Evolutionary conservation across 1,140 invertebrate genomes (phyloP), one percentile per base, ranked within the genome.

Genomic region (Ylistrum balloti): DNA sequence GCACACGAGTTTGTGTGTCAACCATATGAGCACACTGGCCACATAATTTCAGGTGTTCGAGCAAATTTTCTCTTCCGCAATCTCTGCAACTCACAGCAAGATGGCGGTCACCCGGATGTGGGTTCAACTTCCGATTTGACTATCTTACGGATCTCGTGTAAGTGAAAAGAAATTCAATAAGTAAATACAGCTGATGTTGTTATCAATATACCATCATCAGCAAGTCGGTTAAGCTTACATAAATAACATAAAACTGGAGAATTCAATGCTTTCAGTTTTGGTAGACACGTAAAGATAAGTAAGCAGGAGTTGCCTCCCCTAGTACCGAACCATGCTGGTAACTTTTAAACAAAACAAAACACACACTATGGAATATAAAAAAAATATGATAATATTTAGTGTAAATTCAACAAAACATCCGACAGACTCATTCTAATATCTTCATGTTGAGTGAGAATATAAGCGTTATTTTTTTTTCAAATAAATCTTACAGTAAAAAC

Each of bases 21-120:
- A 86, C 33, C 41, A 15, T 89, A 28, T 7, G 85, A 45, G 41
- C 28, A 41, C 35, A 41, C n/a, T 32, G 33, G 28, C 11, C 85
- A 34, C 33, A 38, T 89, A 20, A 86, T 85, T 32, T 41, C 33
- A 86, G 20, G 9, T 86, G 85, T 86, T 45, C n/a, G 17, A 41
- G 41, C n/a, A 45, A 86, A 17, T 74, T 48, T 86, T 89, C 88
- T 89, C 88, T 89, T 89, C 88, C 88, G 88, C 88, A 89, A 89
- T 89, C 33, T 86, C 0, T 41, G 33, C 85, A 85, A 86, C 74
- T 86, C 88, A 89, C 86, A 41, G 85, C 86, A 86, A 41, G 41
- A 86, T 89, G 35, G 85, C 86, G 34, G 34, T 86, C 33, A 20
- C 86, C 86, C 86, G 86, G 86, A 86, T 86, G 86, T 86, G 11